These are phyloP conservation scores for Pseudorasbora parva DNA, from an alignment of 2,113 vertebrate species.

Conservation along the genomic window DNA sequence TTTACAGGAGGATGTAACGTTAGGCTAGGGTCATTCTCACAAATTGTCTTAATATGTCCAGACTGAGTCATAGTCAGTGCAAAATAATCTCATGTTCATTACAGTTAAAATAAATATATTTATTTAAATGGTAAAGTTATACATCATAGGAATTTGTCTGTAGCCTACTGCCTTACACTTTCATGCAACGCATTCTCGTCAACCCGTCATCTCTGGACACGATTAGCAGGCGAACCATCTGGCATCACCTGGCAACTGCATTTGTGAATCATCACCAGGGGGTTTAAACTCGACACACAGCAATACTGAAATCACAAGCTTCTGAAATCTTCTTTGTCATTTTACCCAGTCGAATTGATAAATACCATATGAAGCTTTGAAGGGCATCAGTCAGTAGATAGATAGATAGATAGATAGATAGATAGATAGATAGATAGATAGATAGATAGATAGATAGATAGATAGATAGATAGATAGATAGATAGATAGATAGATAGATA, in stretches of 20 bases:
- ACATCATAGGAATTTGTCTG: too few relatives aligned
- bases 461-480: too few relatives aligned
- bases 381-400: neutral
- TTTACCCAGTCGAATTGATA: neutral
- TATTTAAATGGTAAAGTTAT: neutral
- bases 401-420: too few relatives aligned
- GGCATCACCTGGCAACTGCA: slow-evolving; percentile 6
- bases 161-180: neutral
- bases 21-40: too few relatives aligned
- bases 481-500: too few relatives aligned
- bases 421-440: too few relatives aligned
- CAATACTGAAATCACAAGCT: neutral
- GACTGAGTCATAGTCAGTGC: neutral
- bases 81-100: neutral
- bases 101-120: neutral
- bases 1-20: too few relatives aligned
- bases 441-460: neutral
- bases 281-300: neutral
- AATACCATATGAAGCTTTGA: neutral
- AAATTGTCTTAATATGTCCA: neutral
- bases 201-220: neutral
- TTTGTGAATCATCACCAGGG: neutral
- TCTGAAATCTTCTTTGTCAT: neutral
- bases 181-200: neutral
- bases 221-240: slow-evolving; percentile 8